Evolutionary conservation across 2,797 vertebrate genomes (phyloP).

Genomic region (Rhinella marina): DNA sequence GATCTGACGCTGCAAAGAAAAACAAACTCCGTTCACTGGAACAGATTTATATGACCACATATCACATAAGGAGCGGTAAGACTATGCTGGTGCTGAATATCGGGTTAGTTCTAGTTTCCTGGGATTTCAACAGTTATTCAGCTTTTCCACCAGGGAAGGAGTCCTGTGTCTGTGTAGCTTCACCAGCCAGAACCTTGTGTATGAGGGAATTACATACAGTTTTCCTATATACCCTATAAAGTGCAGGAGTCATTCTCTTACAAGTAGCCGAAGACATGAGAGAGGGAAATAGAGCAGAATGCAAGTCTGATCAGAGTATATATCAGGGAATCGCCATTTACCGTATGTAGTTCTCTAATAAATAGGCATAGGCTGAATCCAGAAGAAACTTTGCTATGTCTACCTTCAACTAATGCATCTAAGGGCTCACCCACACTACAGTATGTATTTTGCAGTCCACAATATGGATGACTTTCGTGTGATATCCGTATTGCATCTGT

Average conservation of each 20-base stretch:
- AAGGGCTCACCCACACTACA: too few species aligned
- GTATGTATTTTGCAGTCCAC: too few species aligned
- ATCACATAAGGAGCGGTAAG: background rate
- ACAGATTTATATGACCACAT: slow-evolving; percentile 8
- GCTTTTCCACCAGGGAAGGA: background rate
- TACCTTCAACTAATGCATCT: too few species aligned
- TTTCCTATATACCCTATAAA: background rate
- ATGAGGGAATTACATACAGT: background rate
- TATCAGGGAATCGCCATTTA: too few species aligned
- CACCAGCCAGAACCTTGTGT: background rate
- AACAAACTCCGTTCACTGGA: slow-evolving; percentile 11
- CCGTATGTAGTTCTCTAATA: too few species aligned
- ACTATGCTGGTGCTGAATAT: background rate
- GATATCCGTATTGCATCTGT: too few species aligned
- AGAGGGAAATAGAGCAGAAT: too few species aligned
- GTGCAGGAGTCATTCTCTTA: background rate
- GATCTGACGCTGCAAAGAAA: background rate
- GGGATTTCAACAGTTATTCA: background rate
- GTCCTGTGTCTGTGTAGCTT: background rate
- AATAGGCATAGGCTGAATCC: too few species aligned
- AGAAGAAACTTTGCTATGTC: too few species aligned
- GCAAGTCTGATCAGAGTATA: too few species aligned
- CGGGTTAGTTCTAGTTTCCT: background rate
- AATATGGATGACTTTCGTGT: too few species aligned
- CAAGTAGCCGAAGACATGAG: background rate